These are phyloP conservation scores for Agelastica alni DNA, from an alignment of 2,888 invertebrate genomes.

Conservation along the genomic window DNA sequence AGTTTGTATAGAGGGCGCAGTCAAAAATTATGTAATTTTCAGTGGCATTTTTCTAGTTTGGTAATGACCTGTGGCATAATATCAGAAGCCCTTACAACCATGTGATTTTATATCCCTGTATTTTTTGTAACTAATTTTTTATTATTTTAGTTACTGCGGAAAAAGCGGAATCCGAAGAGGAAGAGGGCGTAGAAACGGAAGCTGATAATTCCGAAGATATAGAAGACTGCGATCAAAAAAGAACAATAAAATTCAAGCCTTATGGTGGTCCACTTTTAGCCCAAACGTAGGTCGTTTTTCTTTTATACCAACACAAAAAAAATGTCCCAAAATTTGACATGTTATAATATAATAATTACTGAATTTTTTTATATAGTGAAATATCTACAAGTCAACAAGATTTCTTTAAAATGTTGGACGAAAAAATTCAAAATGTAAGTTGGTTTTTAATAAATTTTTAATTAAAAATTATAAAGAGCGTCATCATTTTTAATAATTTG, in stretches of 20 bases:
- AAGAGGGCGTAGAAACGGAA: slow-evolving; percentile 46
- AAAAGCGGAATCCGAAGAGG: slow-evolving; percentile 50
- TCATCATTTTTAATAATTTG: no score
- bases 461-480: no score
- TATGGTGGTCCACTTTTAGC: slow-evolving; percentile 53
- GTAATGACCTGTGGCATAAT: no score
- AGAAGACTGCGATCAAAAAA: slow-evolving; percentile 49
- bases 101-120: no score
- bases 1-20: no score
- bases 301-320: no score
- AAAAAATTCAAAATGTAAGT: slow-evolving; percentile 86
- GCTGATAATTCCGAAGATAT: slow-evolving; percentile 44
- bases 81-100: no score
- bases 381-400: slow-evolving; percentile 88
- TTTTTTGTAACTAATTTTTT: neutral
- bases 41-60: no score
- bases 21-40: no score
- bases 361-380: slow-evolving; percentile 67
- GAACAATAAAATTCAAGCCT: slow-evolving; percentile 51
- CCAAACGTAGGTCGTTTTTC: slow-evolving; percentile 49
- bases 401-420: slow-evolving; percentile 91
- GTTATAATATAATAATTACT: neutral
- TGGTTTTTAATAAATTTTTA: no score
- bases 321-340: neutral
- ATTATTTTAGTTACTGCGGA: slow-evolving; percentile 49